Conservation (phyloP, 1,140 invertebrate species). For the Pogonomyrmex californicus region DNA sequence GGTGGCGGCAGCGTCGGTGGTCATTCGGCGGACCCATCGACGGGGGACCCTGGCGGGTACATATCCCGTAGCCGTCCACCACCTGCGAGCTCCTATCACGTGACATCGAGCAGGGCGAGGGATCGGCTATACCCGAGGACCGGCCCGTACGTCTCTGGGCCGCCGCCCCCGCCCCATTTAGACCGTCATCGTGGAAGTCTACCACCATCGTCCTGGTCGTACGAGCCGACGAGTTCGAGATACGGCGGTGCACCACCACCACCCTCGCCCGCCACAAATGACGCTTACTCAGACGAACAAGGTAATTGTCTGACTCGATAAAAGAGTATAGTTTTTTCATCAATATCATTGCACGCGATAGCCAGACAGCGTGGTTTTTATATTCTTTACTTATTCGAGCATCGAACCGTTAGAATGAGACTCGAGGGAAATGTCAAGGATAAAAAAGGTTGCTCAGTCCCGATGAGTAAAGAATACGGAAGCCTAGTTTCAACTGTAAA, state of each 20-base stretch:
- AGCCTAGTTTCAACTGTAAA: neutral
- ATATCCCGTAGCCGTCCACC: conserved; percentile 82
- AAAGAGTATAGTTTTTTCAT: neutral
- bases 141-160: conserved; percentile 82
- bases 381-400: neutral
- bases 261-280: conserved; percentile 82
- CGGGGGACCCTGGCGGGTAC: conserved; percentile 81
- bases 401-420: neutral
- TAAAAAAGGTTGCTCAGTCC: neutral
- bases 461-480: neutral
- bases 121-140: conserved; percentile 84
- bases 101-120: conserved; percentile 85
- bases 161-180: conserved; percentile 84
- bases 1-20: conserved; percentile 78
- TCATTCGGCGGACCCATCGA: conserved; percentile 81
- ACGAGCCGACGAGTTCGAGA: conserved; percentile 83
- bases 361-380: neutral
- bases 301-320: conserved; percentile 68
- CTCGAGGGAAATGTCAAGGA: neutral
- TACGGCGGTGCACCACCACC: conserved; percentile 82
- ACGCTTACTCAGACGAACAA: conserved; percentile 82
- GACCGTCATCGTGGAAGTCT: conserved; percentile 83
- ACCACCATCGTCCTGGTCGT: conserved; percentile 82
- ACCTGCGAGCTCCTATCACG: conserved; percentile 82
- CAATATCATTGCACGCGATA: neutral